These are phyloP conservation scores for Varanus komodoensis DNA, from an alignment of 2,113 vertebrate species.

Conservation along the genomic window DNA sequence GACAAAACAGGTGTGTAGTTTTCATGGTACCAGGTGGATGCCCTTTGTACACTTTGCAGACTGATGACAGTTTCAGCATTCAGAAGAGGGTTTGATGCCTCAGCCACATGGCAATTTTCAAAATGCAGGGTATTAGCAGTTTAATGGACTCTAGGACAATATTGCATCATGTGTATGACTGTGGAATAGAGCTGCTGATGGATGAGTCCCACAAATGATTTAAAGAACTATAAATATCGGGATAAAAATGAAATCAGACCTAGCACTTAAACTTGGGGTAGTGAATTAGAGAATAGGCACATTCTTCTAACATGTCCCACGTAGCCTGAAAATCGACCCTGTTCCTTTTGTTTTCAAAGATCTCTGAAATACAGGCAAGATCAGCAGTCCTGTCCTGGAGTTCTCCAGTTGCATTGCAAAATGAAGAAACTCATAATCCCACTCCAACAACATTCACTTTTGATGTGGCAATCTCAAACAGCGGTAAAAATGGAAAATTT, in stretches of 20 bases:
- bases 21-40: background rate
- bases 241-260: background rate
- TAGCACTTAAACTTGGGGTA: background rate
- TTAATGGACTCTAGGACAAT: no score
- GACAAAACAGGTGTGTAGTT: background rate
- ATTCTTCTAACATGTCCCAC: slow-evolving; percentile 61
- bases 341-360: slow-evolving; percentile 77
- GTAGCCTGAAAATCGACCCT: slow-evolving; percentile 68
- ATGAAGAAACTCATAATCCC: slow-evolving; percentile 73
- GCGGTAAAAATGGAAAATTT: slow-evolving; percentile 83
- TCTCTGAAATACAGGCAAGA: slow-evolving; percentile 79
- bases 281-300: no score
- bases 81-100: background rate
- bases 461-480: slow-evolving; percentile 84
- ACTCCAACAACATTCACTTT: slow-evolving; percentile 76
- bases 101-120: background rate
- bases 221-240: background rate
- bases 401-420: slow-evolving; percentile 72
- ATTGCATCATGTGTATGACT: background rate
- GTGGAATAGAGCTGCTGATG: background rate
- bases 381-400: slow-evolving; percentile 84
- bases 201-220: background rate
- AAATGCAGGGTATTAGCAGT: background rate
- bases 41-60: background rate
- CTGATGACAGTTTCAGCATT: background rate